Base-by-base conservation (phyloP, 2,113 vertebrate genomes). In the Centropristis striata region DNA sequence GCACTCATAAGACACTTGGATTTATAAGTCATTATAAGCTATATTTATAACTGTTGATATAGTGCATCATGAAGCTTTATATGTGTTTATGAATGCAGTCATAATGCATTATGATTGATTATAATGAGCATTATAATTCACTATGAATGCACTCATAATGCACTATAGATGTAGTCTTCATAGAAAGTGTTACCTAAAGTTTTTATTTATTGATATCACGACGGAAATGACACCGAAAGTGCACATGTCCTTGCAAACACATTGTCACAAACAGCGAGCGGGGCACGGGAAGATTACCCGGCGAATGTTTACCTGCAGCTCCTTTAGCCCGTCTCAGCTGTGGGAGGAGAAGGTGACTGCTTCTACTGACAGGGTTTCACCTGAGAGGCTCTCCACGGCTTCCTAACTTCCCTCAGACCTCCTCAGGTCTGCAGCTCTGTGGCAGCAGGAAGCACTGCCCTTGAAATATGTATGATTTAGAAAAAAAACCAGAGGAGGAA, bases 401-500 rank as follows among this genome's bases (percentile, higher is more conserved):
- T 75, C 65, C 47, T 21, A 32, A 50, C 72, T 80, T 67, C 61
- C 65, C 59, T 57, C 67, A 66, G 39, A 55, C 18, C 50, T 78
- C 55, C 46, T 16, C 41, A 37, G 63, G 60, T 71, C 36, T 0
- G 36, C 64, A 37, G 76, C 72, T 80, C 15, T 2, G 36, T 71
- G 71, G 71, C 79, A 64, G 78, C n/a, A 72, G 65, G 51, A 36
- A 74, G 57, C 28, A 4, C 76, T 36, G 53, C 71, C 61, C 46
- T 75, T 90, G 84, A 86, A 89, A 89, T 88, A 86, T 89, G 85
- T 66, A 89, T 89, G 77, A 86, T 46, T 25, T 50, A 1, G 5
- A 27, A 37, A 8, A 8, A 27, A 32, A 21, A 47, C 16, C 15
- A 0, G 1, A 47, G 42, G 11, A 4, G n/a, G 66, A 36, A 32